These are phyloP conservation scores for Harpalus rufipes DNA, from an alignment of 2,888 invertebrate genomes.

Conservation along the genomic window DNA sequence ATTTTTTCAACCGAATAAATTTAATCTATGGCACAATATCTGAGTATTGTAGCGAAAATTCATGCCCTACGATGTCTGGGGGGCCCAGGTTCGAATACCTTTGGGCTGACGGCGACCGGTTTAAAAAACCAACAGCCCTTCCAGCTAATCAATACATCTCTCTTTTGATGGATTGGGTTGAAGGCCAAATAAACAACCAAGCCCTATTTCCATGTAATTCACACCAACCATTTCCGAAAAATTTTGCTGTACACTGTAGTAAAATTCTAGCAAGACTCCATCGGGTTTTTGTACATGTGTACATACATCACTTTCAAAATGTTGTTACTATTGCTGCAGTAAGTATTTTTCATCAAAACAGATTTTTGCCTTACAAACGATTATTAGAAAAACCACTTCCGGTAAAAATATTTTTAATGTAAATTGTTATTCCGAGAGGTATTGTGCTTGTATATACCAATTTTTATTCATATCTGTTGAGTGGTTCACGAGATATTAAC, in stretches of 20 bases:
- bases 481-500: too few relatives aligned
- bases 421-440: too few relatives aligned
- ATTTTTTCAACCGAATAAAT: conserved; percentile 96
- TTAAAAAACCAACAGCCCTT: conserved; percentile 88
- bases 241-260: conserved; percentile 87
- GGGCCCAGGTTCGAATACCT: conserved; percentile 93
- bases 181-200: conserved; percentile 93
- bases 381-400: too few relatives aligned
- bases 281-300: conserved; percentile 95
- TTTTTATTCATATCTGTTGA: too few relatives aligned
- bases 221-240: conserved; percentile 92
- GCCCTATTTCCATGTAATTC: conserved; percentile 90
- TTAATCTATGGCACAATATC: conserved; percentile 93
- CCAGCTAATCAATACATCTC: conserved; percentile 92
- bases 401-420: too few relatives aligned
- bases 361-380: too few relatives aligned
- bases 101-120: conserved; percentile 92
- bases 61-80: conserved; percentile 94
- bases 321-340: conserved; percentile 92
- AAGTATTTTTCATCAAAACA: conserved; percentile 72
- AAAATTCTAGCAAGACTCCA: conserved; percentile 93
- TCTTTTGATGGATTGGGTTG: conserved; percentile 94
- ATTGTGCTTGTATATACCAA: too few relatives aligned
- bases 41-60: conserved; percentile 89
- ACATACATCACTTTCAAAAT: conserved; percentile 96